A percentile compares a stretch with the other conserved stretches of the same genome.
These are phyloP conservation scores for Silurus lanzhouensis DNA, from an alignment of 2,797 vertebrate species.

Conservation along the genomic window DNA sequence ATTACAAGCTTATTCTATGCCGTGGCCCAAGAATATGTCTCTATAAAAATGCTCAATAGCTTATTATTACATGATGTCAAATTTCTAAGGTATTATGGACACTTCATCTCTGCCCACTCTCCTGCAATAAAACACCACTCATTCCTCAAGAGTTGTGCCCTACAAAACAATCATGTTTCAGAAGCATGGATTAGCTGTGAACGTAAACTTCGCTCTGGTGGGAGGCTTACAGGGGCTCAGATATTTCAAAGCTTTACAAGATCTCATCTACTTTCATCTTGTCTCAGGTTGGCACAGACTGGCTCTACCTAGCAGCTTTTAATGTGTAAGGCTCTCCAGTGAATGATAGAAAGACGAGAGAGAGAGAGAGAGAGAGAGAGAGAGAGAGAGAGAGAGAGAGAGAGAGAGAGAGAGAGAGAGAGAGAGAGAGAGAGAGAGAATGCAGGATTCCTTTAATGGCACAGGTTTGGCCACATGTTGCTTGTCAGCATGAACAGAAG, in stretches of 20 bases:
- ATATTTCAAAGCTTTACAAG: conserved; percentile 11
- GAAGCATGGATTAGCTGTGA: conserved; percentile 40
- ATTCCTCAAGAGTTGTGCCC: not conserved
- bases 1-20: not conserved
- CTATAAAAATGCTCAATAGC: not conserved
- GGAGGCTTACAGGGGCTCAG: conserved; percentile 10
- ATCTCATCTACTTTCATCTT: conserved; percentile 25
- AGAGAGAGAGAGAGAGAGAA: not conserved
- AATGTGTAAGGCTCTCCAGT: not conserved
- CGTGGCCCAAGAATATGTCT: not conserved
- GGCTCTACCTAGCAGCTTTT: conserved; percentile 3
- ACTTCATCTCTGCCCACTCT: too few species aligned
- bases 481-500: conserved; percentile 15
- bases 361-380: not conserved
- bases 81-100: not conserved
- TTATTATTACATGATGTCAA: not conserved
- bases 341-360: not conserved
- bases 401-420: not conserved
- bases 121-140: not conserved
- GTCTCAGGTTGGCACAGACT: conserved; percentile 3
- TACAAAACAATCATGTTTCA: not conserved
- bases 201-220: conserved; percentile 28
- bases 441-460: conserved; percentile 7
- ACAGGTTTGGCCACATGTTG: conserved; percentile 32
- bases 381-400: not conserved